A percentile compares a stretch with the other conserved stretches of the same genome.
phyloP scores from a whole-genome alignment of 2,113 vertebrate species.

The Dasypus novemcinctus region DNA sequence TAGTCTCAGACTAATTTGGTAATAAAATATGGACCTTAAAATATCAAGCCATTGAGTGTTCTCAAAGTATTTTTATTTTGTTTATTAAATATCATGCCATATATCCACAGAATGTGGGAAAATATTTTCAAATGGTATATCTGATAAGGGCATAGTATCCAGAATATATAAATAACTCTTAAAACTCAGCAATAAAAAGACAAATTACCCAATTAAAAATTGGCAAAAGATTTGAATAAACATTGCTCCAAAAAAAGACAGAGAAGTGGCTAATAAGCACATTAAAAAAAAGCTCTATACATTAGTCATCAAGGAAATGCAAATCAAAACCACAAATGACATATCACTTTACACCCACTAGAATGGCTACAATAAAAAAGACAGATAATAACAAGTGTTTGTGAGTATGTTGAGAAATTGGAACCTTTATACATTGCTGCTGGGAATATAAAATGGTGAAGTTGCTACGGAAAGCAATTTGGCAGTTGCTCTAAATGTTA shows the following conservation, averaged over 20 bases:
- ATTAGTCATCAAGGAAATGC: not conserved
- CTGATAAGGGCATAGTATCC: not conserved
- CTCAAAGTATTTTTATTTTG: not conserved
- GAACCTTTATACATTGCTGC: not conserved
- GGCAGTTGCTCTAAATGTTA: not conserved
- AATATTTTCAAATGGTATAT: conserved; percentile 1
- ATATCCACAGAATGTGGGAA: not conserved
- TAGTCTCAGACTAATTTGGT: not conserved
- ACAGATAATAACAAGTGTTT: not conserved
- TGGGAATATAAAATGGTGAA: not conserved
- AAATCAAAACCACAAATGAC: not conserved
- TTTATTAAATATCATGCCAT: conserved; percentile 14
- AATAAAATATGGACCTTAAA: conserved; percentile 4
- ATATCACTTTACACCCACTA: not conserved
- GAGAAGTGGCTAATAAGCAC: not conserved
- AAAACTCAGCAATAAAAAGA: not conserved
- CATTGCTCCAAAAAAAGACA: not conserved
- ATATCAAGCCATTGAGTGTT: not conserved
- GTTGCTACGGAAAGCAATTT: not conserved
- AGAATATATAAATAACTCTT: not conserved
- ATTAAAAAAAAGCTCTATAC: not conserved
- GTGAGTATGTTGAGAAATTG: not conserved
- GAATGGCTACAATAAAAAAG: not conserved
- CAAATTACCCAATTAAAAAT: not conserved
- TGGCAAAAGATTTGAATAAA: not conserved